Evolutionary conservation across 53 echinoderm and acorn worm species (phyloP), one percentile per base, ranked within the genome.

Genomic region (Temnopleurus reevesii): DNA sequence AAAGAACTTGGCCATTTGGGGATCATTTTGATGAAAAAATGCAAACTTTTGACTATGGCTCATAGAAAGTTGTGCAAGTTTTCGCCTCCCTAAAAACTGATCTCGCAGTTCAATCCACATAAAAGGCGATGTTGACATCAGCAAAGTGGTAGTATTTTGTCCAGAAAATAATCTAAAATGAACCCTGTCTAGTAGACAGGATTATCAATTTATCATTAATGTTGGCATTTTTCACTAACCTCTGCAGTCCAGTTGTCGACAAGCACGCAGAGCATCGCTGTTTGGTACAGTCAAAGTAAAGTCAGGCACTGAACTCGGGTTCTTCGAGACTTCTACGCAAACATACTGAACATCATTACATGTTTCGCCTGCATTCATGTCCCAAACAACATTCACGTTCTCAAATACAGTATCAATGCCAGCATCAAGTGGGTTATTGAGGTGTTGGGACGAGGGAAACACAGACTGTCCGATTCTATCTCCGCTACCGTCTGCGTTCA

Each of bases 271-370:
- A 46, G 66, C 81, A 21, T 56, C 81, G 10, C 26, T 43, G 28
- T 59, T 76, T 5, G 87, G 55, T 2, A 86, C 55, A 54, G 81
- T 53, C 17, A 96, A 46, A 26, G 86, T 91, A 28, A 90, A 97
- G 54, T 87, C 90, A 12, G 97, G 97, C 24, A 34, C 56, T 1
- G 97, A 77, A 13, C 77, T 55, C 4, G 55, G 18, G 18, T 85
- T 81, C 83, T 92, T 92, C 76, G 77, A 83, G 0, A 92, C 85
- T 43, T 92, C 90, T 7, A 92, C 84, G 46, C 97, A 97, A 24
- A 95, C 23, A 24, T 92, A 97, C 71, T 84, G 94, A 45, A 90
- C 81, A 55, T 95, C 91, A 7, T 34, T 17, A 44, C 97, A 97
- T 23, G 82, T 81, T 5, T 71, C 30, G 1, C 58, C 81, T 2